Base-by-base conservation (phyloP, 2,888 invertebrate genomes). In the Vanessa cardui region DNA sequence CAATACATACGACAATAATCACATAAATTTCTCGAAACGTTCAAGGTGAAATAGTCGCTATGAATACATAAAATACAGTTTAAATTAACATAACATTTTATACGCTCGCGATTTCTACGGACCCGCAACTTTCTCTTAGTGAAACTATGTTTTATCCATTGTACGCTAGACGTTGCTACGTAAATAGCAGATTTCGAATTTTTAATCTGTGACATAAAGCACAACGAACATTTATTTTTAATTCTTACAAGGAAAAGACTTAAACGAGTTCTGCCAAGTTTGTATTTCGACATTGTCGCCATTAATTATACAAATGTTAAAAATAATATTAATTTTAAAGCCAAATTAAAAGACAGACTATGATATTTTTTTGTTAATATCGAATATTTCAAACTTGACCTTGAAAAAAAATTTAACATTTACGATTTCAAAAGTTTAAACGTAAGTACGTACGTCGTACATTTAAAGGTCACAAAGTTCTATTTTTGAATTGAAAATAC, bases 121-220 rank as follows among this genome's bases (percentile, higher is more conserved):
- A 87, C 84, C 84, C 74, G 81, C 82, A 85, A 92, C 92, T 92
- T 92, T 92, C 92, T 90, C 92, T 88, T 82, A 83, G 91, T 85
- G 92, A 91, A 92, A 92, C 89, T 83, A 85, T 85, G 85, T 90
- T 90, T 91, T 89, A 86, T 86, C 80, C 86, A 86, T 86, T 87
- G 86, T 86, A 82, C 81, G 78, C 74, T 74, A 71, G 78, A 77
- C 74, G 74, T 67, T 64, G 62, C 65, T 64, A 61, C 59, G 62
- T 63, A 63, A 66, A 75, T 69, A 70, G 68, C 61, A 71, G 73
- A 74, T 77, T 78, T 72, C 72, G 66, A 74, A 68, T 66, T 69
- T 69, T 65, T 62, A 69, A 68, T 63, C 64, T 60, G 44, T 18
- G 20, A 9, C 52, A 54, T 20, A 26, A 64, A 45, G 9, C 18